Base-by-base conservation (phyloP, 2,113 vertebrate genomes). In the Dendrocopos noguchii region DNA sequence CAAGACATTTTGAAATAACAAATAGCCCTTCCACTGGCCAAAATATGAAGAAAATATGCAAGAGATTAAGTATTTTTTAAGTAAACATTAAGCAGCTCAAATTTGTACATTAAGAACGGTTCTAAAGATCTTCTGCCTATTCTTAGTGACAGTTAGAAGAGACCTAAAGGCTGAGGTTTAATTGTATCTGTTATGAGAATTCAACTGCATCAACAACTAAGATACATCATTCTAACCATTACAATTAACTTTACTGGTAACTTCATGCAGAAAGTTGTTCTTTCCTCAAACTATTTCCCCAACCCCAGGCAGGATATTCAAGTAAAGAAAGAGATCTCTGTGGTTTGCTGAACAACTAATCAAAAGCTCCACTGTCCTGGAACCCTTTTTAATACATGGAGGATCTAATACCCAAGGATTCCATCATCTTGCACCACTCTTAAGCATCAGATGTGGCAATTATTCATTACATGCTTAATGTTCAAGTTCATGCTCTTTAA, bases 1-100 rank as follows among this genome's bases (percentile, higher is more conserved):
- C 96, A 95, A 95, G 66, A 46, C 15, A 89, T 95, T 95, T 46
- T 95, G 84, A 84, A 95, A 88, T 90, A 94, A 95, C 36, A 16
- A 95, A 80, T 13, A 91, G 87, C 52, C 60, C 24, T 88, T 93
- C 74, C 73, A 80, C 36, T 83, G 77, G 88, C 75, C 65, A 93
- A 94, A 91, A 90, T 65, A 93, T 72, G 63, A 50, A 87, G 79
- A 81, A 86, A 95, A 89, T 59, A 89, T 76, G 78, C 78, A 71
- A 84, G 78, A 89, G 42, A 85, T 79, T 80, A 74, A 80, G 68
- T 18, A 42, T 74, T 53, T 87, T 90, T 93, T 81, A 81, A 33
- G 79, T 91, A 81, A 95, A 90, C 22, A 61, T 90, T 90, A 86
- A 76, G 63, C 65, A 88, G 33, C 33, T 93, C 73, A 94, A 60